Conservation (phyloP, 2,113 vertebrate genomes). For the Vireo altiloquus region DNA sequence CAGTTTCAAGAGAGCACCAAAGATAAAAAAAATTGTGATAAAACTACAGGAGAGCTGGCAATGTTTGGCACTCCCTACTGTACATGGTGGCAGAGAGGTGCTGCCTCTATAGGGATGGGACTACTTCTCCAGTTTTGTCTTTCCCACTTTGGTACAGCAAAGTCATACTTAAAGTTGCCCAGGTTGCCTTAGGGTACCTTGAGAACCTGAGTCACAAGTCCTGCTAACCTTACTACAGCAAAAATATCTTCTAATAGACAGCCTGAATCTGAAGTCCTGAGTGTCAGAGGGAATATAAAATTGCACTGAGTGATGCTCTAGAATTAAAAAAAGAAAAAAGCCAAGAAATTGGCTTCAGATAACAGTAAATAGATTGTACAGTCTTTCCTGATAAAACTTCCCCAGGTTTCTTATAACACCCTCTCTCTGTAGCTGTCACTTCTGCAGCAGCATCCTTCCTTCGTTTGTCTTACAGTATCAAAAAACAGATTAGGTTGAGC, state of each 20-base stretch:
- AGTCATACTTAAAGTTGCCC: background rate
- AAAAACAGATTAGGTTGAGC: background rate
- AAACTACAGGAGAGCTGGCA: background rate
- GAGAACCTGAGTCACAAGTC: background rate
- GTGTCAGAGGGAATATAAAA: background rate
- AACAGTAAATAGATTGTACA: background rate
- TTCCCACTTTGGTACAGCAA: background rate
- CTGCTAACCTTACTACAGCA: background rate
- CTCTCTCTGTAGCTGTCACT: background rate
- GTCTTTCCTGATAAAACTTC: background rate
- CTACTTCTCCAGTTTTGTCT: background rate
- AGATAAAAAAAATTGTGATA: background rate
- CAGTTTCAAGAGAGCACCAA: background rate
- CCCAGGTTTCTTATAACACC: background rate
- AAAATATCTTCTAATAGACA: background rate
- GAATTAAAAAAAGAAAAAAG: background rate
- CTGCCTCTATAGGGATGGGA: background rate
- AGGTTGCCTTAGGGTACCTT: background rate
- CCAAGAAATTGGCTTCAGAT: background rate
- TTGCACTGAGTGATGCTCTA: background rate
- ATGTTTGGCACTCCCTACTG: accelerated
- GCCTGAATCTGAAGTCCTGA: background rate
- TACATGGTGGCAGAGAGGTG: accelerated
- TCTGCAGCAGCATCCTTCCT: background rate
- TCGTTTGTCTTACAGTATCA: background rate